These are phyloP conservation scores for Oreochromis spilurus DNA, from an alignment of 2,113 vertebrate species.

Conservation along the genomic window DNA sequence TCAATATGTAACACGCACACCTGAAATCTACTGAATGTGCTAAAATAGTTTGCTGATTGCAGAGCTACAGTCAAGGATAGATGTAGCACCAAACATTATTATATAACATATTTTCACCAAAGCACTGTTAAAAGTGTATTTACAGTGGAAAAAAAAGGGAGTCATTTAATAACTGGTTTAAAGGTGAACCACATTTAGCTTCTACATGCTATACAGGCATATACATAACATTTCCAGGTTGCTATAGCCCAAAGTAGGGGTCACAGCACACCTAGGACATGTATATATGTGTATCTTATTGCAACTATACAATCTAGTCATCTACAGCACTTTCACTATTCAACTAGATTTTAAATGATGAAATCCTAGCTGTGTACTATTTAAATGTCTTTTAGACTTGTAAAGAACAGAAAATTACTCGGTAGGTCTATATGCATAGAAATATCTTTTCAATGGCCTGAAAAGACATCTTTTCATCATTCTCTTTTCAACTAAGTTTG, in stretches of 20 bases:
- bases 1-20: not conserved
- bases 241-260: not conserved
- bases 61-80: not conserved
- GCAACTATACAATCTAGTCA: not conserved
- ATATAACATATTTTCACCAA: not conserved
- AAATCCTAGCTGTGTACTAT: not conserved
- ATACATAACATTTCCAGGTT: not conserved
- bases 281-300: not conserved
- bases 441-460: not conserved
- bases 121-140: not conserved
- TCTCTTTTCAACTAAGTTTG: not conserved
- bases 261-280: not conserved
- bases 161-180: not conserved
- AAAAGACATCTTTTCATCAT: not conserved
- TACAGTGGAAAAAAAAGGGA: not conserved
- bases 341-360: not conserved
- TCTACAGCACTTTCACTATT: not conserved
- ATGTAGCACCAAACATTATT: not conserved
- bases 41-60: not conserved
- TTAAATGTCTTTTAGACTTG: not conserved
- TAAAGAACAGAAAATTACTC: not conserved
- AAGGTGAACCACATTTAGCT: not conserved
- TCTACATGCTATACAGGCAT: not conserved
- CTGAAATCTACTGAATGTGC: not conserved
- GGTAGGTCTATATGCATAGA: not conserved